Evolutionary conservation across 2,888 invertebrate genomes (phyloP).

Genomic region (Myopa tessellatipennis): DNA sequence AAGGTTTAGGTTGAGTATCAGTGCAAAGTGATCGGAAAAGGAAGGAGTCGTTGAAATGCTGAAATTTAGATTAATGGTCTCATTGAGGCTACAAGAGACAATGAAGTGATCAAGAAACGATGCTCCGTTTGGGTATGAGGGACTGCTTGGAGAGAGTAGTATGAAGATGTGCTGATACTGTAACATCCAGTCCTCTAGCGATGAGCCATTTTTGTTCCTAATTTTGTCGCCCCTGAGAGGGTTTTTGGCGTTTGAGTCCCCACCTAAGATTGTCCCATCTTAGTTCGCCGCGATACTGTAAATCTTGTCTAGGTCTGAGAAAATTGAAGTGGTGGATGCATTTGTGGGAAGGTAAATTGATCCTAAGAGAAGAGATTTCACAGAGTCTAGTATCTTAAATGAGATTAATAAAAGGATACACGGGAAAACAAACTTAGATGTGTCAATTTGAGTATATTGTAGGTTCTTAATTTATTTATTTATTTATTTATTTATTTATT

Average conservation of each 20-base stretch:
- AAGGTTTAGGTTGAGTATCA: not conserved
- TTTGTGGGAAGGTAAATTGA: conserved; percentile 16
- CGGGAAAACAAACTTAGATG: too few species aligned
- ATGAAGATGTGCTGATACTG: not conserved
- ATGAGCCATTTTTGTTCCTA: not conserved
- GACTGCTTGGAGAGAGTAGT: not conserved
- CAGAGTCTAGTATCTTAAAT: too few species aligned
- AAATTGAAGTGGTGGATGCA: not conserved
- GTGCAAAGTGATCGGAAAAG: not conserved
- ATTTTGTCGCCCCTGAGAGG: not conserved
- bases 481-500: too few species aligned
- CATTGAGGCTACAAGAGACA: not conserved
- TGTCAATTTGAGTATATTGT: too few species aligned
- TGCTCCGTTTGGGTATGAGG: not conserved
- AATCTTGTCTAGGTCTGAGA: not conserved
- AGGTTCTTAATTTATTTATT: too few species aligned
- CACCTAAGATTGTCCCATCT: conserved; percentile 10
- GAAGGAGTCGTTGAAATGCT: not conserved
- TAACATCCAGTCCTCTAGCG: not conserved
- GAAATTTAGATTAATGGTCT: not conserved
- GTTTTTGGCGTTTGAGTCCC: conserved; percentile 15
- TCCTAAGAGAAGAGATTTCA: conserved; percentile 7
- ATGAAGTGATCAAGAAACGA: conserved; percentile 8
- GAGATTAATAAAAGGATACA: too few species aligned
- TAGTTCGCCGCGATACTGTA: not conserved